Percentiles rank a stretch among this genome's conserved stretches.
Conservation (phyloP, 2,888 invertebrate species). For the Troilus luridus region DNA sequence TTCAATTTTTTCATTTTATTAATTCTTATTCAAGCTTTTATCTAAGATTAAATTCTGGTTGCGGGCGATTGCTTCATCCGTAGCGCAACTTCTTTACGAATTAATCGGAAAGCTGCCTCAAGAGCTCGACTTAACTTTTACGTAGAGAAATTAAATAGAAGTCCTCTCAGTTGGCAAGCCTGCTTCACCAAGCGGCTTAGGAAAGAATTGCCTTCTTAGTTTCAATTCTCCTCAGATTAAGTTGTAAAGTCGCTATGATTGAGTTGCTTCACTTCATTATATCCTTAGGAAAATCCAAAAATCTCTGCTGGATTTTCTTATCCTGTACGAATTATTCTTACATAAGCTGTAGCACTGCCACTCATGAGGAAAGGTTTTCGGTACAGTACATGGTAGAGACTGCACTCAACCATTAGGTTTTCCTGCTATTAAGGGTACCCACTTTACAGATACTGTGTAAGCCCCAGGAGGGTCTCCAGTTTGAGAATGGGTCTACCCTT, state of each 20-base stretch:
- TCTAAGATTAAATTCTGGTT: not conserved
- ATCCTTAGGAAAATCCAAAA: not conserved
- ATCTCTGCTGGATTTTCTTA: not conserved
- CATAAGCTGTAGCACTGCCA: no score
- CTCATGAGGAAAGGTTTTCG: no score
- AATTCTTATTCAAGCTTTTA: not conserved
- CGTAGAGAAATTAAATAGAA: not conserved
- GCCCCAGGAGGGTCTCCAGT: no score
- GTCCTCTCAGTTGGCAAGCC: not conserved
- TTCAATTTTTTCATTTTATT: no score
- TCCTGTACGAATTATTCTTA: not conserved
- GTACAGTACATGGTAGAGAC: no score
- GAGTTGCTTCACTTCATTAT: not conserved
- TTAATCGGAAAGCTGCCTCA: not conserved
- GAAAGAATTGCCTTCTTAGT: not conserved
- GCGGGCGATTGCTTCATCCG: not conserved
- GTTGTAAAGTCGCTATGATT: not conserved
- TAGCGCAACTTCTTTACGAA: not conserved
- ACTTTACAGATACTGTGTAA: no score
- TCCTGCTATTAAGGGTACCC: no score
- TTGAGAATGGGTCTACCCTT: no score
- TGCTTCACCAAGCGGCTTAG: not conserved
- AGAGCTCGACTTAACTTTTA: slow-evolving; percentile 5
- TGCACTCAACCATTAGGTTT: no score
- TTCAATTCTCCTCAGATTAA: not conserved